phyloP scores from a whole-genome alignment of 2,113 vertebrate species.

The Poecile atricapillus region DNA sequence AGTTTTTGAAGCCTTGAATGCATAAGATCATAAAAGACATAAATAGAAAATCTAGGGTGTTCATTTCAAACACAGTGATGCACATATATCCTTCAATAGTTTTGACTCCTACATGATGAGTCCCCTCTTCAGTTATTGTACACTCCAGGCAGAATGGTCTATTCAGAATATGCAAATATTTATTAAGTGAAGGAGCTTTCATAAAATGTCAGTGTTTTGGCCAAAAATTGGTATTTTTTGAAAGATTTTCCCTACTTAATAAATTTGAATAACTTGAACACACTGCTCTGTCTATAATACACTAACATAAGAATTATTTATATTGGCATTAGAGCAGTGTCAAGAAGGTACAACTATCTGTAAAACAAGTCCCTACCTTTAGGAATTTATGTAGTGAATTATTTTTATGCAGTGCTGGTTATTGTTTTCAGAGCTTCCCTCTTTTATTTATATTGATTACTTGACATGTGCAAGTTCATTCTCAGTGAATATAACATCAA shows the following conservation, averaged over 20 bases:
- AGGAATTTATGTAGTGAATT: background rate
- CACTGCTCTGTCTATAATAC: background rate
- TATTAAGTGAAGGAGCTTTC: background rate
- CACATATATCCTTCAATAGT: background rate
- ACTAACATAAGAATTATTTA: background rate
- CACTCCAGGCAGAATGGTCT: background rate
- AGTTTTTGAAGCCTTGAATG: background rate
- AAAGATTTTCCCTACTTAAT: background rate
- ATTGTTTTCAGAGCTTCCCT: background rate
- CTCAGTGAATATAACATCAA: background rate
- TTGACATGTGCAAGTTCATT: background rate
- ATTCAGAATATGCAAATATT: background rate
- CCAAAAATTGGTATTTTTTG: background rate
- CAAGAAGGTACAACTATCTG: background rate
- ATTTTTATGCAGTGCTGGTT: background rate
- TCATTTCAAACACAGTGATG: background rate
- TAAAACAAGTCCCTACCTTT: background rate
- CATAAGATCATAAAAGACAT: background rate
- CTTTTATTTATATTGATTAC: slow-evolving; percentile 19
- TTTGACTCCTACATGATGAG: background rate
- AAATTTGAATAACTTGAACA: slow-evolving; percentile 11
- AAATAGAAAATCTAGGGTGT: background rate
- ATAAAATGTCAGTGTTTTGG: background rate
- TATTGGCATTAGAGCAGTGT: background rate
- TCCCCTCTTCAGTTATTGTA: background rate